Conservation (phyloP, 2,797 vertebrate genomes). For the Danio aesculapii region DNA sequence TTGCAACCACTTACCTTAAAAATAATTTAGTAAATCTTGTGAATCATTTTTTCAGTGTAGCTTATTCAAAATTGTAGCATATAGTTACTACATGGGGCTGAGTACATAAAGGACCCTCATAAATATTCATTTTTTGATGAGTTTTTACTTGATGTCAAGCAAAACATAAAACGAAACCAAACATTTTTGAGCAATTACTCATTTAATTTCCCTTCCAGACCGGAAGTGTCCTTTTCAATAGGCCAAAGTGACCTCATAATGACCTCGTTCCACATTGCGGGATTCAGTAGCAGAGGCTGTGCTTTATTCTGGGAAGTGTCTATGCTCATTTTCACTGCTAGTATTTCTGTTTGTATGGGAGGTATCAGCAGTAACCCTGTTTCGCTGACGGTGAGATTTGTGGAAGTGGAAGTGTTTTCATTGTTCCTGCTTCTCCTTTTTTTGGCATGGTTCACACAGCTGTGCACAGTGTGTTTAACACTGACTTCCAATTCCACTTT, state of each 20-base stretch:
- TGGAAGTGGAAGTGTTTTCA: not conserved
- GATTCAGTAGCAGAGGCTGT: not conserved
- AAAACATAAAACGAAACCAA: slow-evolving; percentile 41
- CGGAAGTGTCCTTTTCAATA: slow-evolving; percentile 3
- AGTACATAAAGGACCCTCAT: not conserved
- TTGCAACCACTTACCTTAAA: too few relatives aligned
- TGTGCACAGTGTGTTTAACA: slow-evolving; percentile 26
- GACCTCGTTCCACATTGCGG: not conserved
- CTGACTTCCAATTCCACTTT: slow-evolving; percentile 21
- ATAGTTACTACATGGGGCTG: not conserved
- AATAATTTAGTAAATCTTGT: too few relatives aligned
- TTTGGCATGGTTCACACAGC: not conserved
- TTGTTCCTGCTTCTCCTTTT: not conserved
- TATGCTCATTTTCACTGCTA: slow-evolving; percentile 16
- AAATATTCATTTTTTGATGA: not conserved
- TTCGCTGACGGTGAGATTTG: slow-evolving; percentile 23
- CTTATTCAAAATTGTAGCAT: not conserved
- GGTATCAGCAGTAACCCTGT: slow-evolving; percentile 31
- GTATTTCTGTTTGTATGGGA: slow-evolving; percentile 22
- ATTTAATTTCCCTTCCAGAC: not conserved
- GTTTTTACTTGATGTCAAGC: slow-evolving; percentile 14
- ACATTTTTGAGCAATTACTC: slow-evolving; percentile 9
- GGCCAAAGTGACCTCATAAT: not conserved
- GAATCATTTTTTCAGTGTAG: too few relatives aligned
- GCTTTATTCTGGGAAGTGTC: slow-evolving; percentile 16